Evolutionary conservation across 2,113 vertebrate genomes (phyloP).

Genomic region (Sminthopsis crassicaudata): DNA sequence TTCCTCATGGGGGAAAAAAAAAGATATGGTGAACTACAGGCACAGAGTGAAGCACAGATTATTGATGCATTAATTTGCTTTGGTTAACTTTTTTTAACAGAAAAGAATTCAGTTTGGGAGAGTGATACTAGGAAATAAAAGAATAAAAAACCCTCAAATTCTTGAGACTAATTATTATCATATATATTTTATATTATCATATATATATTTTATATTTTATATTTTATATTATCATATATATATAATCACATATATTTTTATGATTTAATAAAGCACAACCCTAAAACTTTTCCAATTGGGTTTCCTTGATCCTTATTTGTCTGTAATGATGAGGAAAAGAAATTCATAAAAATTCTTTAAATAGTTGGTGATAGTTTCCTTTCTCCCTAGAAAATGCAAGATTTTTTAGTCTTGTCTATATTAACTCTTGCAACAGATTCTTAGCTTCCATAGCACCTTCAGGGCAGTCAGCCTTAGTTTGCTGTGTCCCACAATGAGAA

Average conservation of each 20-base stretch:
- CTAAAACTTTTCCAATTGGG: not conserved
- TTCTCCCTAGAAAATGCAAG: not conserved
- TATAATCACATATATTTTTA: too few relatives aligned
- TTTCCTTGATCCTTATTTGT: not conserved
- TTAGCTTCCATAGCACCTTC: not conserved
- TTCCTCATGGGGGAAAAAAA: too few relatives aligned
- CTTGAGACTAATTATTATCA: not conserved
- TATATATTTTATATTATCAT: too few relatives aligned
- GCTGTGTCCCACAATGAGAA: slow-evolving; percentile 60
- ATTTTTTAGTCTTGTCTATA: not conserved
- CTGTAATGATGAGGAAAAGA: not conserved
- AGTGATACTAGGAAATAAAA: not conserved
- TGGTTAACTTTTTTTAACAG: not conserved
- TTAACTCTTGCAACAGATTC: not conserved
- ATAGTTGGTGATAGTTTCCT: not conserved
- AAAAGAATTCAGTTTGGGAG: not conserved
- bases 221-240: too few relatives aligned
- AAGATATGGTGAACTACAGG: not conserved
- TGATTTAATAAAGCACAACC: not conserved
- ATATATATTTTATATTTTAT: too few relatives aligned
- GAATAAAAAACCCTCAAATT: not conserved
- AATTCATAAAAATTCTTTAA: not conserved
- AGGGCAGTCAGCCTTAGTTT: slow-evolving; percentile 33
- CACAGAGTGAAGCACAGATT: not conserved
- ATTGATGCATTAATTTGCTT: not conserved